Evolutionary conservation across 2,888 invertebrate species (phyloP).

Genomic region (Orchestes rusci): DNA sequence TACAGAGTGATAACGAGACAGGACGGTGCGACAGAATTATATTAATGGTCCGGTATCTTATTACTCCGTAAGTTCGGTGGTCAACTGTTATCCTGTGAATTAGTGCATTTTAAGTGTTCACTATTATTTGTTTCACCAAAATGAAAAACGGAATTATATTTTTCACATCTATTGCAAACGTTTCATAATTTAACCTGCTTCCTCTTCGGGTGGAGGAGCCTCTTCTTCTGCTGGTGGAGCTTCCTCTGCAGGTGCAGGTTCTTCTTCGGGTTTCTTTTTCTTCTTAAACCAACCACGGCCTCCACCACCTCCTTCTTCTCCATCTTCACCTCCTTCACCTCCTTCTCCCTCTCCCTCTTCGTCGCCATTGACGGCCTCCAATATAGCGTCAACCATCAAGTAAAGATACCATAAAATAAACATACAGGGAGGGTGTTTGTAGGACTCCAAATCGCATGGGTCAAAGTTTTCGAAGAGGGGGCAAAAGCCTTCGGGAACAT

Average conservation of each 20-base stretch:
- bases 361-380: conserved; percentile 12
- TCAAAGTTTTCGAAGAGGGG: conserved; percentile 15
- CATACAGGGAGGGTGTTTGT: conserved; percentile 24
- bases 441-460: conserved; percentile 18
- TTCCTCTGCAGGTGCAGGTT: not conserved
- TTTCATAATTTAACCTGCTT: conserved; percentile 5
- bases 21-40: not conserved
- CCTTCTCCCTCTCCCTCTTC: conserved; percentile 6
- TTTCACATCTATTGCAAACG: too few relatives aligned
- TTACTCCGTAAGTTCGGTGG: not conserved
- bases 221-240: conserved; percentile 8
- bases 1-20: too few relatives aligned
- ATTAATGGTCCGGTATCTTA: not conserved
- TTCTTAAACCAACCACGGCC: conserved; percentile 6
- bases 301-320: conserved; percentile 2
- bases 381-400: conserved; percentile 7
- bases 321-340: conserved; percentile 10
- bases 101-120: too few relatives aligned
- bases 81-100: not conserved
- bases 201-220: not conserved
- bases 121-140: too few relatives aligned
- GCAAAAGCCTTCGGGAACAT: not conserved
- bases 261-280: conserved; percentile 4
- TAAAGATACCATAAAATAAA: conserved; percentile 18
- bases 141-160: too few relatives aligned